Evolutionary conservation across 2,113 vertebrate species (phyloP), one percentile per base, ranked within the genome.

Genomic region (Pterocles burchelli): DNA sequence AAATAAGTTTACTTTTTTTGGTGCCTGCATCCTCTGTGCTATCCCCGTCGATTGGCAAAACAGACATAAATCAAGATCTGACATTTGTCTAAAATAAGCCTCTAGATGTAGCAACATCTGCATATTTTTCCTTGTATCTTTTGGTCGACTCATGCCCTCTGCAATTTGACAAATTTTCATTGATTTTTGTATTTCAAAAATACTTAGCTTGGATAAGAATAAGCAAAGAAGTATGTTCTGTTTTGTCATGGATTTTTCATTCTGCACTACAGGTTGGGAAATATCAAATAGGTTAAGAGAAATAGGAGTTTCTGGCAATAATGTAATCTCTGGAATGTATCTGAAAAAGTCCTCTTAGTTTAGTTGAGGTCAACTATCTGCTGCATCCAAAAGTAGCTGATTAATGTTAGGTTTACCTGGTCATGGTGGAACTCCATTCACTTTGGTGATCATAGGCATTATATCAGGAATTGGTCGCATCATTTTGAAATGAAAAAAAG

Each of bases 11-110:
- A n/a, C n/a, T n/a, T n/a, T n/a, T n/a, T n/a, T n/a, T n/a, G n/a
- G n/a, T n/a, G n/a, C n/a, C n/a, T n/a, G n/a, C n/a, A n/a, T n/a
- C n/a, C n/a, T n/a, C n/a, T n/a, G n/a, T n/a, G n/a, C n/a, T n/a
- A n/a, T n/a, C n/a, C n/a, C n/a, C n/a, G n/a, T n/a, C n/a, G n/a
- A n/a, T n/a, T n/a, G n/a, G n/a, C n/a, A n/a, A n/a, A n/a, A n/a
- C n/a, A n/a, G 58, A 93, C 89, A 62, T 48, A 81, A 45, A 92
- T 70, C 57, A 94, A 83, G 48, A 93, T 62, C 58, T 90, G 80
- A 57, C 28, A 41, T 52, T 81, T 75, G 52, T 81, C 75, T 88
- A 76, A 89, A 95, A 85, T 43, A 95, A 68, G 71, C 36, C 91
- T 87, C 87, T 67, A 91, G 73, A 65, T 80, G 28, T 78, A 79